These are phyloP conservation scores for Forbesichthys papilliferus DNA, from an alignment of 2,113 vertebrate genomes.

Conservation along the genomic window DNA sequence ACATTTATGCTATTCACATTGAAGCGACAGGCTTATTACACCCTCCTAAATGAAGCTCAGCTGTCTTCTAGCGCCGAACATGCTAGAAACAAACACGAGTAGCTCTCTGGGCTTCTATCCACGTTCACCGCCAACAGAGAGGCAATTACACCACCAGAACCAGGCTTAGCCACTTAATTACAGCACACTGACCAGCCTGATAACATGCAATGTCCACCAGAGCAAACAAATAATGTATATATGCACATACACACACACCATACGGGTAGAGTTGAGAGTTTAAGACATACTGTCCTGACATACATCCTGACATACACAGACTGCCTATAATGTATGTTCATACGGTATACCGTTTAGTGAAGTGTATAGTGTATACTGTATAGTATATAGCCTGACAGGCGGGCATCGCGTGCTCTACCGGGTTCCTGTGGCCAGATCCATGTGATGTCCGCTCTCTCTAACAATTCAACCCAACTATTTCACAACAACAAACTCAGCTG, in stretches of 20 bases:
- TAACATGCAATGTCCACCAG: background rate
- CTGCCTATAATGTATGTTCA: background rate
- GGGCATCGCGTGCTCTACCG: too few relatives aligned
- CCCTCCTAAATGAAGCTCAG: conserved; percentile 31
- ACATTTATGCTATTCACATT: conserved; percentile 14
- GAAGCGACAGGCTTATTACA: conserved; percentile 32
- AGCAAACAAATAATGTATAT: background rate
- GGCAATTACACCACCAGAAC: conserved; percentile 31
- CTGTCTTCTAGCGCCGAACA: conserved; percentile 10
- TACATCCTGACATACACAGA: background rate
- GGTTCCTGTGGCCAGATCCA: too few relatives aligned
- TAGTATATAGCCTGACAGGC: too few relatives aligned
- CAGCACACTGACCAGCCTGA: conserved; percentile 21
- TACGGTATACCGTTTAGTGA: too few relatives aligned
- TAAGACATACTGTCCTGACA: too few relatives aligned
- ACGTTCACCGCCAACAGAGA: conserved; percentile 29
- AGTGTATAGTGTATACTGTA: too few relatives aligned
- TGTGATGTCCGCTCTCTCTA: too few relatives aligned
- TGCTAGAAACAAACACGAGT: conserved; percentile 12
- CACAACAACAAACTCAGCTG: too few relatives aligned
- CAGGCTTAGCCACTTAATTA: conserved; percentile 29
- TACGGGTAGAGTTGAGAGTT: too few relatives aligned
- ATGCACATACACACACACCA: conserved; percentile 3
- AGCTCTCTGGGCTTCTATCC: conserved; percentile 17
- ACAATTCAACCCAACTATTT: too few relatives aligned